Percentiles rank a stretch among this genome's conserved stretches.
These are phyloP conservation scores for Trichomalopsis sarcophagae DNA, from an alignment of 1,140 invertebrate species.

Conservation along the genomic window DNA sequence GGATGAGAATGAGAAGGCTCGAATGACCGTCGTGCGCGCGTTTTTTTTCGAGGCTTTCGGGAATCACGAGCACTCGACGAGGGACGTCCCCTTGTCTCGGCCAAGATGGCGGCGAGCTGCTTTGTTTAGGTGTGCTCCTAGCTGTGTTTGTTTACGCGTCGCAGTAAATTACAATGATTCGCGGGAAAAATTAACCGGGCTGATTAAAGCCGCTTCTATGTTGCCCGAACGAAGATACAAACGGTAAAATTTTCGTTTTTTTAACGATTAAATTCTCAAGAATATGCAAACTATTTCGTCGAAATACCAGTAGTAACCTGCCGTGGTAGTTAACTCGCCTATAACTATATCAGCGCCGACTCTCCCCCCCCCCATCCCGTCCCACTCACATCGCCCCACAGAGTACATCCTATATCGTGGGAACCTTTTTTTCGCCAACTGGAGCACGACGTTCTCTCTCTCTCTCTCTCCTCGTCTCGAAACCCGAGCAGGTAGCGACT, in stretches of 20 bases:
- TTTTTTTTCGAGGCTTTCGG: conserved; percentile 35
- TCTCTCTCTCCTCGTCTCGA: conserved; percentile 42
- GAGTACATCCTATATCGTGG: conserved; percentile 65
- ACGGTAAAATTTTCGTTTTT: no score
- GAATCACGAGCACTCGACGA: neutral
- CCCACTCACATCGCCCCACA: neutral
- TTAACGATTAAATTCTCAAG: no score
- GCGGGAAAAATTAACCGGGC: no score
- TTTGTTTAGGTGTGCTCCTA: neutral
- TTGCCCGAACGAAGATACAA: no score
- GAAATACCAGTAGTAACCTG: neutral
- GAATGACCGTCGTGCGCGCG: neutral
- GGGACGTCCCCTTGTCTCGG: conserved; percentile 17
- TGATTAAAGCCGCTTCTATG: no score
- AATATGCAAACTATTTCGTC: neutral
- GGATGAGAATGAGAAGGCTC: conserved; percentile 32
- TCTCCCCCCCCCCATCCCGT: neutral
- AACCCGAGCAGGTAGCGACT: conserved; percentile 65
- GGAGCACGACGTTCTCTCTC: conserved; percentile 60
- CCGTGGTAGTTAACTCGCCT: neutral
- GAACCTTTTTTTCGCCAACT: conserved; percentile 70
- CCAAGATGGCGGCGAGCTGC: neutral
- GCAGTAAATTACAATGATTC: no score
- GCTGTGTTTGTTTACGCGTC: neutral
- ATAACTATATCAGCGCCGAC: neutral